Percentiles rank a stretch among this genome's conserved stretches.
Evolutionary conservation across 2,888 invertebrate species (phyloP).

Genomic region (Parelbella ahira): DNA sequence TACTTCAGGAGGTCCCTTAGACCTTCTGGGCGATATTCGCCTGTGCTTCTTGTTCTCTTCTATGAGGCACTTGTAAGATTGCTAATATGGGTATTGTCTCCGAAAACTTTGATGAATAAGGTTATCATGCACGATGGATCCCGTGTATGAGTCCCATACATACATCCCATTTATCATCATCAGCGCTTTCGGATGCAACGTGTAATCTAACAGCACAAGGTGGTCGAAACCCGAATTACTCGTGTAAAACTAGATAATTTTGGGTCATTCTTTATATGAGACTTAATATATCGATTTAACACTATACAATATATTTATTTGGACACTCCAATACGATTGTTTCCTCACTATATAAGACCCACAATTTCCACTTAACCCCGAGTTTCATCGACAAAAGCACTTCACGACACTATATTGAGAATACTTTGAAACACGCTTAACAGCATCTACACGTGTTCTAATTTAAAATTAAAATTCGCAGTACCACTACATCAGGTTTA

Average conservation of each 20-base stretch:
- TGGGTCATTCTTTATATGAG: constrained; percentile 16
- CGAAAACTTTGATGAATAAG: constrained; percentile 48
- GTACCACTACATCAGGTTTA: constrained; percentile 1
- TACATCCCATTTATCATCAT: constrained; percentile 32
- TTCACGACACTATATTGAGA: too few species aligned
- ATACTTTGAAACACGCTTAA: constrained; percentile 7
- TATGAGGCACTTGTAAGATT: constrained; percentile 46
- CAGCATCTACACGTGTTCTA: constrained; percentile 9
- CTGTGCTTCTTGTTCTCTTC: constrained; percentile 78
- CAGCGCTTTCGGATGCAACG: constrained; percentile 48
- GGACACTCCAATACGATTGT: constrained; percentile 2
- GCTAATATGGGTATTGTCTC: constrained; percentile 43
- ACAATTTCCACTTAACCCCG: constrained; percentile 22
- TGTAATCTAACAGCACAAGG: constrained; percentile 45
- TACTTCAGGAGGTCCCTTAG: constrained; percentile 54
- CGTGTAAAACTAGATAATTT: constrained; percentile 41
- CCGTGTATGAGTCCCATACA: too few species aligned
- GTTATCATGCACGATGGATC: too few species aligned
- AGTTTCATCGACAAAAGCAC: constrained; percentile 20
- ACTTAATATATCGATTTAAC: constrained; percentile 14
- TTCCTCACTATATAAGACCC: constrained; percentile 10
- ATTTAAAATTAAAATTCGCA: constrained; percentile 5
- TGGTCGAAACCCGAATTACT: constrained; percentile 58
- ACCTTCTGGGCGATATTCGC: constrained; percentile 59
- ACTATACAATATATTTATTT: constrained; percentile 19